phyloP scores from a whole-genome alignment of 2,797 vertebrate genomes.

The Microhierax caerulescens region DNA sequence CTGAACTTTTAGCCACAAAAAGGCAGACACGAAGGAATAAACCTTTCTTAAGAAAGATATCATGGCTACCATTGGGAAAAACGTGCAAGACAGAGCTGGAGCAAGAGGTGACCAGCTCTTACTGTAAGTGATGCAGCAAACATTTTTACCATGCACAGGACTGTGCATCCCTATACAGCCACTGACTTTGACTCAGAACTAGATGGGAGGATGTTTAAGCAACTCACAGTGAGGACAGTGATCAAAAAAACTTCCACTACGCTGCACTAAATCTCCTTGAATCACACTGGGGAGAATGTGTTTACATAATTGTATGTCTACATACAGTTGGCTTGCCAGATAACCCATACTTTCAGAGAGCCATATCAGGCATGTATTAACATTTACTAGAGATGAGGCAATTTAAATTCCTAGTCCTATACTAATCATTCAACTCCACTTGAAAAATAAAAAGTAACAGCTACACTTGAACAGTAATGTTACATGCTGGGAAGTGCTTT shows the following conservation, averaged over 20 bases:
- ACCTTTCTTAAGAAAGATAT: background rate
- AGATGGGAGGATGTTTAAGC: background rate
- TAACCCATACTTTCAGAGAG: constrained; percentile 20
- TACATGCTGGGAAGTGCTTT: constrained; percentile 61
- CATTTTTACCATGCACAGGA: background rate
- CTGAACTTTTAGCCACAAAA: background rate
- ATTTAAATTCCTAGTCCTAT: constrained; percentile 47
- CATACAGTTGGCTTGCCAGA: constrained; percentile 15
- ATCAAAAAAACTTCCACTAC: constrained; percentile 16
- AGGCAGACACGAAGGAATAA: background rate
- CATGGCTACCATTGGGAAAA: background rate
- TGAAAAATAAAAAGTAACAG: constrained; percentile 59
- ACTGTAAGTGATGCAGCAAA: background rate
- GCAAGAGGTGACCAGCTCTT: background rate
- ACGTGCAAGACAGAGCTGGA: background rate
- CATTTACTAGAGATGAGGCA: constrained; percentile 54
- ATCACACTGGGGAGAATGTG: background rate
- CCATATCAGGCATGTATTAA: constrained; percentile 25
- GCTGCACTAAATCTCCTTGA: background rate
- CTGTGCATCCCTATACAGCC: background rate
- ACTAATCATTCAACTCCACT: constrained; percentile 63
- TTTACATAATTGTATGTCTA: constrained; percentile 36
- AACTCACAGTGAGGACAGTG: background rate
- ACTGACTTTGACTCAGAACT: background rate
- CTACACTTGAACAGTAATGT: constrained; percentile 43